Evolutionary conservation across 2,888 invertebrate species (phyloP).

Genomic region (Cepaea hortensis): DNA sequence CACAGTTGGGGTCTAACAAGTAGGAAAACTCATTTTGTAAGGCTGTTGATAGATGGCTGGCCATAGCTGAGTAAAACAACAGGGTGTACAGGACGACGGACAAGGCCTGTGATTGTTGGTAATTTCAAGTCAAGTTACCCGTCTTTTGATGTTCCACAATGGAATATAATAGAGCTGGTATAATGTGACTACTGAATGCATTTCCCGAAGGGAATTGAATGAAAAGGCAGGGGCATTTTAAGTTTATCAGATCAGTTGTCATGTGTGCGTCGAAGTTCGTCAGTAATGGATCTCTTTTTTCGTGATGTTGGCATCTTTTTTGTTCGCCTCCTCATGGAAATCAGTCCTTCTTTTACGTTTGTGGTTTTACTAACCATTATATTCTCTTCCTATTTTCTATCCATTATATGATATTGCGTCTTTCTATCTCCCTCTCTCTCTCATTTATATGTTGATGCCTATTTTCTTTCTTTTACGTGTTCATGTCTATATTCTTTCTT

Average conservation of each 20-base stretch:
- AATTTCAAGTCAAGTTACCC: neutral
- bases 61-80: neutral
- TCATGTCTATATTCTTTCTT: too few relatives aligned
- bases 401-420: too few relatives aligned
- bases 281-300: too few relatives aligned
- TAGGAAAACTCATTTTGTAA: neutral
- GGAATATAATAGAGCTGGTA: too few relatives aligned
- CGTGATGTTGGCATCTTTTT: too few relatives aligned
- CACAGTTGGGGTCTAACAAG: neutral
- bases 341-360: too few relatives aligned
- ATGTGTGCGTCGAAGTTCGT: neutral
- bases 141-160: neutral
- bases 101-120: neutral
- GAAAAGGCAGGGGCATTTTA: neutral
- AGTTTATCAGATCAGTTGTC: neutral
- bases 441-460: too few relatives aligned
- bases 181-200: neutral
- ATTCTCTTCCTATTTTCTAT: too few relatives aligned
- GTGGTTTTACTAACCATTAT: too few relatives aligned
- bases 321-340: too few relatives aligned
- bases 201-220: neutral
- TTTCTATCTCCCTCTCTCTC: too few relatives aligned
- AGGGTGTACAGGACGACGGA: neutral
- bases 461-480: too few relatives aligned
- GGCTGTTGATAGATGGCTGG: neutral